Evolutionary conservation across 2,797 vertebrate genomes (phyloP), one percentile per base, ranked within the genome.

Genomic region (Paguma larvata): DNA sequence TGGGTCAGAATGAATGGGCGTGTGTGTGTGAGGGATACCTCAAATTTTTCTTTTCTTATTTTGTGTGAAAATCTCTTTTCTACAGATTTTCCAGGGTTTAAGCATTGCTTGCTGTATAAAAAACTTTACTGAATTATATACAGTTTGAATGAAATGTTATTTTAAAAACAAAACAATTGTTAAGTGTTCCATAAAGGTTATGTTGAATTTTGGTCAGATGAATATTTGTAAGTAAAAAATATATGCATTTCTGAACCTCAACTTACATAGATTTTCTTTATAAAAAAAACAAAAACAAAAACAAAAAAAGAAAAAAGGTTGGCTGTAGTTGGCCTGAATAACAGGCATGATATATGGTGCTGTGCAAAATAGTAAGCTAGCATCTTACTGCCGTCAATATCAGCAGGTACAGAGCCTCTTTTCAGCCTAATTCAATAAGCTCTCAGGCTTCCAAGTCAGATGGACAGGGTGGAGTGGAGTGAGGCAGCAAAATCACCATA

Each of bases 161-260:
- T 99, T 99, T 99, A 99, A 99, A 98, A 98, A 95, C 95, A 98
- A 98, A 72, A 96, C 97, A 98, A 98, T 98, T 98, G 98, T 99
- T 99, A 98, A 98, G 98, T 99, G 99, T 99, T 99, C 99, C 98
- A 98, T 99, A 99, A 99, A 99, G 97, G 99, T 99, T 99, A 99
- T 99, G 99, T 99, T 99, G 98, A 99, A 99, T 99, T 99, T 99
- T 99, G 99, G 99, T 98, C 98, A 99, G 98, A 99, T 99, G 98
- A 99, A 99, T 99, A 99, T 99, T 99, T 99, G 99, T 99, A 99
- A 99, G 99, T 99, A 99, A 99, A 98, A 97, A 99, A 99, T 99
- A 99, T 99, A 99, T 99, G 99, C 99, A 99, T 99, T 99, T 99
- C 98, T 99, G 98, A 99, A 99, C 98, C 99, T 99, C 98, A 98